phyloP scores from a whole-genome alignment of 2,888 invertebrate genomes.

The Cephalotes varians region DNA sequence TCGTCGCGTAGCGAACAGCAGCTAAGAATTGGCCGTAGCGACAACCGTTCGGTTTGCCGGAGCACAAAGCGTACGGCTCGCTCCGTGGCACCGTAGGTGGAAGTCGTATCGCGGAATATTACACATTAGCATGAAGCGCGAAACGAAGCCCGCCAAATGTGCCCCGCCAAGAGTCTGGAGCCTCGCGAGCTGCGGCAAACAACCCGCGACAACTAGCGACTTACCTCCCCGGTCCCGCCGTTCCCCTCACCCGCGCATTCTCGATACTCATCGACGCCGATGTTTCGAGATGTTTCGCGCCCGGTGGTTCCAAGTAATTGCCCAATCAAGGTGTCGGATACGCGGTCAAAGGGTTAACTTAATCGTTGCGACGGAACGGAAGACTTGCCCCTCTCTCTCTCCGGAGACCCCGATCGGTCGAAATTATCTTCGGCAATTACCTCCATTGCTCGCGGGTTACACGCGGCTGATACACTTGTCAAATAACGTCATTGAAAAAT shows the following conservation, averaged over 20 bases:
- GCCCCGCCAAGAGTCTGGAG: constrained; percentile 59
- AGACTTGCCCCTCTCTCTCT: constrained; percentile 62
- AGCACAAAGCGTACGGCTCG: constrained; percentile 1
- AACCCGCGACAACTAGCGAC: constrained; percentile 39
- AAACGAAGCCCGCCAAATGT: constrained; percentile 66
- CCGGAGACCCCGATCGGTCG: constrained; percentile 57
- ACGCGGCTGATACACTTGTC: background rate
- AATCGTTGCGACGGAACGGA: constrained; percentile 67
- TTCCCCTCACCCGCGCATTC: constrained; percentile 24
- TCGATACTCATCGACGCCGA: constrained; percentile 16
- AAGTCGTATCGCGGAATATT: constrained; percentile 64
- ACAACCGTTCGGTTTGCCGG: background rate
- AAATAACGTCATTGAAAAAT: too few species aligned
- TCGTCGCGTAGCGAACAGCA: background rate
- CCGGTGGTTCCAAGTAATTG: constrained; percentile 70
- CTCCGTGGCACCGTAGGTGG: constrained; percentile 33
- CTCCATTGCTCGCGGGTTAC: background rate
- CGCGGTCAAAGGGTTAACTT: constrained; percentile 74
- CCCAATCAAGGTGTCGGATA: constrained; percentile 73
- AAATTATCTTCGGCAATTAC: constrained; percentile 59
- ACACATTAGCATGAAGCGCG: constrained; percentile 60
- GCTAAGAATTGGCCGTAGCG: constrained; percentile 6
- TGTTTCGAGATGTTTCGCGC: constrained; percentile 52
- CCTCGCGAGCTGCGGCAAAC: constrained; percentile 51
- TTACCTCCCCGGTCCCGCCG: constrained; percentile 46